These are phyloP conservation scores for Phasianus colchicus DNA, from an alignment of 2,113 vertebrate genomes.

Conservation along the genomic window DNA sequence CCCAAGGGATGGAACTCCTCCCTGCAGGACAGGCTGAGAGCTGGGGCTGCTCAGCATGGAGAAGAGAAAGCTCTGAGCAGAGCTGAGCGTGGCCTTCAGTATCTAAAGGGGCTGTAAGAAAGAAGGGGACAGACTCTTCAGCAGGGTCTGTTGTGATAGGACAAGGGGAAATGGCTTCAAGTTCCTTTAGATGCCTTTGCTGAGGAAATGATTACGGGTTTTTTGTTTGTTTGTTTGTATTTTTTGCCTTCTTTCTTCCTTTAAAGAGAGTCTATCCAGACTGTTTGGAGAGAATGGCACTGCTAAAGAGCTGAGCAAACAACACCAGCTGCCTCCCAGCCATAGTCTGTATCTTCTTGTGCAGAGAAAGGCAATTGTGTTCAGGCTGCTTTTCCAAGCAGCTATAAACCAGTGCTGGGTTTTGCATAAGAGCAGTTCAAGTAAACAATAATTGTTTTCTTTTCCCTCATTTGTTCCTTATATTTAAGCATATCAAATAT, in stretches of 20 bases:
- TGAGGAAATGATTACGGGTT: neutral
- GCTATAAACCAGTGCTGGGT: neutral
- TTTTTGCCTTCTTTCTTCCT: neutral
- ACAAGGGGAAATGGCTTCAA: too few relatives aligned
- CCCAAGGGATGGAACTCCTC: too few relatives aligned
- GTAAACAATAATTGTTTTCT: neutral
- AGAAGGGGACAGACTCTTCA: too few relatives aligned
- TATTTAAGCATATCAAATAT: neutral
- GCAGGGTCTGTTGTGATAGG: too few relatives aligned
- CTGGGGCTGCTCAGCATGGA: too few relatives aligned
- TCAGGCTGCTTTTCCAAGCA: neutral
- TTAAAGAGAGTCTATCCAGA: neutral
- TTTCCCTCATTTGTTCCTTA: neutral
- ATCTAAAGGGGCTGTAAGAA: too few relatives aligned
- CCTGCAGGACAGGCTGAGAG: too few relatives aligned
- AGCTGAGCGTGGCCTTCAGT: too few relatives aligned
- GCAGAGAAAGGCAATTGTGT: neutral
- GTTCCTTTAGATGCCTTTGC: neutral
- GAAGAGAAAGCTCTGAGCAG: too few relatives aligned
- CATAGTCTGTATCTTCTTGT: neutral
- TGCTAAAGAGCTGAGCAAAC: neutral
- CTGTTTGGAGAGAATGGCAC: neutral
- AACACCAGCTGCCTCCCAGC: neutral
- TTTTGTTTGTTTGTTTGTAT: neutral
- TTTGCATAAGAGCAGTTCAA: neutral